phyloP scores from a whole-genome alignment of 2,888 invertebrate genomes.

The Phortica okadai region DNA sequence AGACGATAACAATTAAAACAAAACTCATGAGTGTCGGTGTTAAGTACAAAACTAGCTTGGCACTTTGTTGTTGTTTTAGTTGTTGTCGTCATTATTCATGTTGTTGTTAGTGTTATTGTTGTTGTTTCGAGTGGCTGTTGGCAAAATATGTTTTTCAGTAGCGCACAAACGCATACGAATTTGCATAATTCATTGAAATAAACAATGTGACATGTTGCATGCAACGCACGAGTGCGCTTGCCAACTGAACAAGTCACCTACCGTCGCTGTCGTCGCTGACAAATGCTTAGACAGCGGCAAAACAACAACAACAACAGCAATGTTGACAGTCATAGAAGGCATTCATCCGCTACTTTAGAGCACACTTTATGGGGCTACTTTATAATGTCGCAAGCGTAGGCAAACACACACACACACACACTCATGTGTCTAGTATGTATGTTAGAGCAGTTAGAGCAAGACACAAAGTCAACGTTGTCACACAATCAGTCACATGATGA shows the following conservation, averaged over 20 bases:
- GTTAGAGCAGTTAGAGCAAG: not conserved
- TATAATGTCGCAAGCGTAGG: not conserved
- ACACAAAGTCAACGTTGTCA: slow-evolving; percentile 4
- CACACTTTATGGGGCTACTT: slow-evolving; percentile 24
- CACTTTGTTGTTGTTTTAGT: slow-evolving; percentile 14
- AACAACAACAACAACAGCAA: slow-evolving; percentile 20
- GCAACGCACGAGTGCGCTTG: slow-evolving; percentile 61
- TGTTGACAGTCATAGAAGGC: slow-evolving; percentile 12
- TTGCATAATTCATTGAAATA: slow-evolving; percentile 67
- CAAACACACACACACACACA: not conserved
- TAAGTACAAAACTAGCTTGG: slow-evolving; percentile 25
- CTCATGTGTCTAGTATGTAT: not conserved
- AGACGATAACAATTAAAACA: slow-evolving; percentile 24
- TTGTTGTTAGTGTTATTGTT: slow-evolving; percentile 41
- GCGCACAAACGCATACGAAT: slow-evolving; percentile 41
- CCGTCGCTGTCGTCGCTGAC: slow-evolving; percentile 31
- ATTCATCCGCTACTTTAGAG: slow-evolving; percentile 33
- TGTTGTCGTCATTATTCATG: slow-evolving; percentile 32
- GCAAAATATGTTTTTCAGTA: slow-evolving; percentile 11
- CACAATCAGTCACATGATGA: slow-evolving; percentile 42
- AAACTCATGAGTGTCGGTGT: slow-evolving; percentile 4
- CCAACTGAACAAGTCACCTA: not conserved
- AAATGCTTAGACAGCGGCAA: not conserved
- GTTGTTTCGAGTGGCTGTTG: slow-evolving; percentile 16
- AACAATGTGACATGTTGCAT: slow-evolving; percentile 68